Evolutionary conservation across 2,797 vertebrate genomes (phyloP), one percentile per base, ranked within the genome.

Genomic region (Diplodus puntazzo): DNA sequence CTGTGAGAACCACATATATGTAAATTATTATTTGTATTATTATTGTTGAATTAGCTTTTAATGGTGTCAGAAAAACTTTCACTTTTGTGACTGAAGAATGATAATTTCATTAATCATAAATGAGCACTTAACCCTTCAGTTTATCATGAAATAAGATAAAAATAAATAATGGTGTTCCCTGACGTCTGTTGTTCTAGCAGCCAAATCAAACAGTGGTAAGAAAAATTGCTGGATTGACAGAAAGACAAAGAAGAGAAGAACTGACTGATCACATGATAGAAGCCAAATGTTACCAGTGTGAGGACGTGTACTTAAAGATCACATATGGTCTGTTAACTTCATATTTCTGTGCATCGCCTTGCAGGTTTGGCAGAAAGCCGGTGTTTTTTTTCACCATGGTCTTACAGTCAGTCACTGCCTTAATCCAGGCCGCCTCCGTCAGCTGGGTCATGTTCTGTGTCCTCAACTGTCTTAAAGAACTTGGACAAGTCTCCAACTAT

Each of bases 281-380:
- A 16, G 49, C 54, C 0, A 20, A 48, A 64, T 2, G 34, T 8
- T 13, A 4, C 55, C 48, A 11, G 14, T 50, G 57, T 52, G 48
- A 49, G 48, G 13, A 10, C n/a, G 54, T 34, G 2, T 4, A 16
- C 4, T 9, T 34, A 9, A 34, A 34, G 34, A 34, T 34, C 34
- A 34, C 34, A 6, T 5, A 34, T 46, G 14, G 4, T 48, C 25
- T 17, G 7, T 42, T 52, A 0, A 64, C 48, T 14, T 66, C 13
- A 30, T 54, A 14, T 49, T 48, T 61, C 20, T 54, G 4, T 76
- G 17, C 23, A 3, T 63, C 75, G 54, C 74, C 21, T 57, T 42
- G 6, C 86, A 98, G 96, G 82, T 97, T 96, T 92, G 96, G 96
- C 57, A 95, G 96, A 87, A 97, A 97, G 91, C 94, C 93, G 0